Percentiles rank a stretch among this genome's conserved stretches.
Evolutionary conservation across 2,113 vertebrate genomes (phyloP).

Genomic region (Gallinago jamesoni): DNA sequence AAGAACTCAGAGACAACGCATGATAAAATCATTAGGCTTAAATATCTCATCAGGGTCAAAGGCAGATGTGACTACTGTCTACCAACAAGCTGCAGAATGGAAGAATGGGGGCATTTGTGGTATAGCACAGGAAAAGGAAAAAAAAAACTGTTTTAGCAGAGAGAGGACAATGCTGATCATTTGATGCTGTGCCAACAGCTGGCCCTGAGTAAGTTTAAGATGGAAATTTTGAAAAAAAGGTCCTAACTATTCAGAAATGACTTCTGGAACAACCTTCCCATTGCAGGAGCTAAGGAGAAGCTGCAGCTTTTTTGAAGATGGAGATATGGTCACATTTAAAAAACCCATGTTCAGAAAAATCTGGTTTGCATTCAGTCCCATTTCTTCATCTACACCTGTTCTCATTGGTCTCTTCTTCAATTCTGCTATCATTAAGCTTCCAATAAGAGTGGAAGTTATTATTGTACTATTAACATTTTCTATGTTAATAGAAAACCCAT

Average conservation of each 20-base stretch:
- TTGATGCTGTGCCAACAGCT: slow-evolving; percentile 6
- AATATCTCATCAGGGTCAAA: not conserved
- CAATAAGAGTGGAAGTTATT: not conserved
- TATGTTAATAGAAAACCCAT: not conserved
- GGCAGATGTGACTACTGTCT: not conserved
- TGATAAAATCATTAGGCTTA: slow-evolving; percentile 33
- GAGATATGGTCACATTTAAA: not conserved
- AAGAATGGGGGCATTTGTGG: slow-evolving; percentile 11
- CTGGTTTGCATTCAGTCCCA: not conserved
- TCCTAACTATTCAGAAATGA: not conserved
- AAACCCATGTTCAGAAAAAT: not conserved
- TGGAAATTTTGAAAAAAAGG: not conserved
- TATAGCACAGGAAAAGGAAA: slow-evolving; percentile 14
- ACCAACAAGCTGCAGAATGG: not conserved
- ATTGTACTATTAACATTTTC: not conserved
- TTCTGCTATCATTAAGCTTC: not conserved
- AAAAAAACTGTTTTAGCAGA: not conserved
- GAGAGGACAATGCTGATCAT: slow-evolving; percentile 13
- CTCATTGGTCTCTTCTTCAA: not conserved
- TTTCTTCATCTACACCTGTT: not conserved
- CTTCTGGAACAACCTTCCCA: not conserved
- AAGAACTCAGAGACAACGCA: not conserved
- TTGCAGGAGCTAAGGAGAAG: not conserved
- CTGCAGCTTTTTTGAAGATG: not conserved
- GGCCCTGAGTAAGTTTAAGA: not conserved